Evolutionary conservation across 1,140 invertebrate genomes (phyloP), one percentile per base, ranked within the genome.

Genomic region (Caerostris extrusa): DNA sequence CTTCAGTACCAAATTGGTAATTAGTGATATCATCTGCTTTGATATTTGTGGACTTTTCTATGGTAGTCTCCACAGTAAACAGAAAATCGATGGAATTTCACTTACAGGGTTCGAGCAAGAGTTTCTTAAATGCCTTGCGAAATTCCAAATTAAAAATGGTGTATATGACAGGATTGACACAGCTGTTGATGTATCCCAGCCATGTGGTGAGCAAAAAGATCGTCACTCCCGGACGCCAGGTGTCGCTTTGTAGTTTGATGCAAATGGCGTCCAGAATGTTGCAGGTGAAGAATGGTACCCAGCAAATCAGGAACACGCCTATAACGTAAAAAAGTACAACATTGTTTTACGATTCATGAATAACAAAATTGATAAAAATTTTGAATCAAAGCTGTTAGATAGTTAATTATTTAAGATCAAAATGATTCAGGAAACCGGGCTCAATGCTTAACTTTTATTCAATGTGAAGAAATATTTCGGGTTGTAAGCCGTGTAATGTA

Each of bases 61-160:
- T 34, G 34, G 34, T 34, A 34, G 34, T 34, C 34, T 34, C 34
- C 34, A 34, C 34, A 34, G 34, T 34, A 34, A 34, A 34, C 34
- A 34, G 34, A 34, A 34, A 34, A 34, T 34, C 34, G 34, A 34
- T 34, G 34, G 57, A 58, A 19, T 58, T 88, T 94, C 50, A 94
- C 5, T 95, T 95, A 85, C 95, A 95, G 3, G 95, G 95, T 81
- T 95, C 95, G 0, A 94, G 95, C 94, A 99, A 97, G 93, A 99
- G 97, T 96, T 99, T 99, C 95, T 99, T 98, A 96, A 99, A 99
- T 61, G 99, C 99, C 97, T 99, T 99, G 93, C 99, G 97, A 96
- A 99, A 99, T 96, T 99, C 99, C 5, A 98, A 98, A 96, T 99
- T 99, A 97, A 99, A 99, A 95, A 99, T 99, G 69, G 99, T 99